phyloP scores from a whole-genome alignment of 2,888 invertebrate species.

The Conchocele bisecta region DNA sequence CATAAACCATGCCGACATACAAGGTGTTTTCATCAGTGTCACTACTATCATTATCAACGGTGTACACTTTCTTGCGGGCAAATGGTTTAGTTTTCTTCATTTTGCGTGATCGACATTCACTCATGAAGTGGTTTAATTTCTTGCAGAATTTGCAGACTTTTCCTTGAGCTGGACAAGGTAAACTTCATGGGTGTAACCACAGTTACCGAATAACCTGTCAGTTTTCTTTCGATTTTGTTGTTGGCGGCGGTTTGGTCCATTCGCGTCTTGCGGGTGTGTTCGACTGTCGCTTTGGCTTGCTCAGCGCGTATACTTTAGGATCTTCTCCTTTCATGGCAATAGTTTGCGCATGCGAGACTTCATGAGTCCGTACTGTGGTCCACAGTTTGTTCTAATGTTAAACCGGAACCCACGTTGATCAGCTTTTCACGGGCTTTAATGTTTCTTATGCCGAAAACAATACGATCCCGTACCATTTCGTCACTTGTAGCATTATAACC shows the following conservation, averaged over 20 bases:
- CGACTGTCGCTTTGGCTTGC: background rate
- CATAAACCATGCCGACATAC: background rate
- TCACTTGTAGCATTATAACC: slow-evolving; percentile 11
- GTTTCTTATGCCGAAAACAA: slow-evolving; percentile 34
- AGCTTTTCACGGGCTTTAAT: background rate
- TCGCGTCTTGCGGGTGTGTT: no score
- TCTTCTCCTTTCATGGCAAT: background rate
- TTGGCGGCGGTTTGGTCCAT: no score
- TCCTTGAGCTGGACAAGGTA: background rate
- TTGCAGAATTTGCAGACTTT: background rate
- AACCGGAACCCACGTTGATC: background rate
- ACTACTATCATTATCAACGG: background rate
- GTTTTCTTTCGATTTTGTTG: background rate
- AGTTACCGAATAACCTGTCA: no score
- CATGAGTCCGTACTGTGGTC: slow-evolving; percentile 1
- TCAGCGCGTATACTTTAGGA: background rate
- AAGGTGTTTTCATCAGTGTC: background rate
- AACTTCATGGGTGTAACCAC: no score
- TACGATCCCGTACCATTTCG: slow-evolving; percentile 35
- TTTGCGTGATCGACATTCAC: background rate
- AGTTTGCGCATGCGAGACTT: background rate
- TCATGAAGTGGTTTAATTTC: background rate
- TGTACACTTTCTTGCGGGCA: no score
- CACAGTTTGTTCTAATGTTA: slow-evolving; percentile 1
- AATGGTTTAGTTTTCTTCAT: background rate